Conservation (phyloP, 1,140 invertebrate genomes). For the Luehdorfia chinensis region DNA sequence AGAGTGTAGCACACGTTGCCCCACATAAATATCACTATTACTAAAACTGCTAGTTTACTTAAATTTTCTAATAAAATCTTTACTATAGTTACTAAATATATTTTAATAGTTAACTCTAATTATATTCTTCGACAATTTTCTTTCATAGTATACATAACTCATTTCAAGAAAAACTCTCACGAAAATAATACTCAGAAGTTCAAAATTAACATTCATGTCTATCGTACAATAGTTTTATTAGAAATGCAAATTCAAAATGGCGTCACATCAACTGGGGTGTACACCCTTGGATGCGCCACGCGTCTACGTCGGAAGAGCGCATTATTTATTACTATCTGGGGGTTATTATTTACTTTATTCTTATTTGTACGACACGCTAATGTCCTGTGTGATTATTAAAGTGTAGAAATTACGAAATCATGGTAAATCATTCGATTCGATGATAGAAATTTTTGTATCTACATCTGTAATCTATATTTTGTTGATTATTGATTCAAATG, state of each 20-base stretch:
- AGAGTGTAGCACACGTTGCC: too few species aligned
- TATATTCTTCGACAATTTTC: too few species aligned
- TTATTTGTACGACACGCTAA: constrained; percentile 38
- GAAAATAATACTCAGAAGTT: too few species aligned
- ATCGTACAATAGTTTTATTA: constrained; percentile 41
- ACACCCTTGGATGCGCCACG: constrained; percentile 44
- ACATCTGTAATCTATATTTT: background rate
- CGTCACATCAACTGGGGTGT: constrained; percentile 43
- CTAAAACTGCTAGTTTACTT: too few species aligned
- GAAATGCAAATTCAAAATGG: constrained; percentile 59
- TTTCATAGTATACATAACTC: too few species aligned
- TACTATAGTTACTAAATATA: too few species aligned
- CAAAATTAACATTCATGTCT: too few species aligned
- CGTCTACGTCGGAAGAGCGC: constrained; percentile 41
- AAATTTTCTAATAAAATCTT: too few species aligned
- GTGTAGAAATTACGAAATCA: constrained; percentile 18
- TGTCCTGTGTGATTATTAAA: constrained; percentile 26
- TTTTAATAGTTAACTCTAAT: too few species aligned
- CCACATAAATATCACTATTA: too few species aligned
- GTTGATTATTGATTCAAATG: background rate
- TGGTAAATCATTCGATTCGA: too few species aligned
- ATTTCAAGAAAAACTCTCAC: too few species aligned
- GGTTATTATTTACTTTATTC: constrained; percentile 24
- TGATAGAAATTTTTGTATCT: background rate
- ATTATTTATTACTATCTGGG: constrained; percentile 29